Evolutionary conservation across 2,888 invertebrate genomes (phyloP), one percentile per base, ranked within the genome.

Genomic region (Leptopilina drosophilae): DNA sequence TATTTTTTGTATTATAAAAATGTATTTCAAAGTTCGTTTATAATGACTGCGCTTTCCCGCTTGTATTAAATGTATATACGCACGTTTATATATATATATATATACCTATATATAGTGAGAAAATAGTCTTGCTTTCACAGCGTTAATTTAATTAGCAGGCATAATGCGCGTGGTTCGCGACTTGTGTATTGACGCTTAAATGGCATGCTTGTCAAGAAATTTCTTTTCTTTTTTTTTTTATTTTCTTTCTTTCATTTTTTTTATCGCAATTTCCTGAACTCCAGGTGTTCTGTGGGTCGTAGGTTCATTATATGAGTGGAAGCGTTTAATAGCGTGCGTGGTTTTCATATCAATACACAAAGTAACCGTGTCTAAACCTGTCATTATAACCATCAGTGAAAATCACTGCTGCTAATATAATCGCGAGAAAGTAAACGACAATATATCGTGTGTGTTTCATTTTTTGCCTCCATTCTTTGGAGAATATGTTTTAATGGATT

Each of bases 131-230:
- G 56, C 73, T 73, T 73, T 73, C 56, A 73, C 73, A 33, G 73
- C 56, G 53, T 73, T 73, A 73, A 73, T 73, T 73, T n/a, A 73
- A 73, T 73, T 73, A 73, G 56, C 33, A 33, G 56, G 33, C 33
- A 73, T 73, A 53, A 26, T 73, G 5, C 56, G 53, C 73, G 26
- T 73, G n/a, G 56, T 73, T 73, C 56, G n/a, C 33, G 56, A 73
- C 56, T 73, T 49, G 33, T 49, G 33, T 53, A 73, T 56, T 33
- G 56, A 53, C 56, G 53, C 73, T 56, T 56, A 33, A 73, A 73
- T 73, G 56, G 73, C 5, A 56, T 73, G 53, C 73, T 73, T 73
- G 56, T 73, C n/a, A 33, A 53, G 73, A 73, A 56, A 69, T 26
- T 69, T 49, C 53, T 73, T 73, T 69, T 42, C 7, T 42, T 7